Base-by-base conservation (phyloP, 2,113 vertebrate genomes). In the Leptobrachium ailaonicum region DNA sequence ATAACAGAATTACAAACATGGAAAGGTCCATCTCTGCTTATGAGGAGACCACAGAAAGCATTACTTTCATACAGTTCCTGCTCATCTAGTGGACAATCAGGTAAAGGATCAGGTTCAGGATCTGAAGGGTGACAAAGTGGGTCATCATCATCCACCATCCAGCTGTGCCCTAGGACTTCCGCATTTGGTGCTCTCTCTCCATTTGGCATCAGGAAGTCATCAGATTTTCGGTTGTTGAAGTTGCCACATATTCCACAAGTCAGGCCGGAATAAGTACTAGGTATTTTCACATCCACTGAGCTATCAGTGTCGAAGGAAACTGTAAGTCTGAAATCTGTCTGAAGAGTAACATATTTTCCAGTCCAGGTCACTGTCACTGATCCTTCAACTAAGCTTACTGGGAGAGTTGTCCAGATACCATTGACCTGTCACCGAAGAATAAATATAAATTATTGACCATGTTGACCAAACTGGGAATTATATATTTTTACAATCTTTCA, bases 181-280 rank as follows among this genome's bases (percentile, higher is more conserved):
- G 73, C 42, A 11, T 79, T 64, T 13, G 56, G 10, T 13, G 86
- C 82, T 42, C 42, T 66, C 41, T 82, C 76, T 3, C 82, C 85
- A 60, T 86, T 82, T 0, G 83, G 69, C 63, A 64, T 84, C 10
- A 3, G 83, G 73, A 87, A 82, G 78, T 94, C 91, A 75, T 93
- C 91, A 12, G 67, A 77, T 53, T 20, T 80, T 20, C 76, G 3
- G 20, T 83, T 66, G 84, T 92, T 93, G 41, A 89, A 93, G 84
- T 92, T 93, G 32, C 92, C 91, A 71, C 92, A 94, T 73, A 93
- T 85, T 71, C 93, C 92, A 40, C 92, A 93, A 13, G 89, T 83
- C 69, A 87, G 76, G 71, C 85, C 43, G 0, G 88, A 89, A 77
- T 91, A 92, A 2, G 45, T 32, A 13, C 77, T 69, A 0, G 92